A percentile compares a stretch with the other conserved stretches of the same genome.
Evolutionary conservation across 2,888 invertebrate genomes (phyloP).

Genomic region (Leptinotarsa tumamoca): DNA sequence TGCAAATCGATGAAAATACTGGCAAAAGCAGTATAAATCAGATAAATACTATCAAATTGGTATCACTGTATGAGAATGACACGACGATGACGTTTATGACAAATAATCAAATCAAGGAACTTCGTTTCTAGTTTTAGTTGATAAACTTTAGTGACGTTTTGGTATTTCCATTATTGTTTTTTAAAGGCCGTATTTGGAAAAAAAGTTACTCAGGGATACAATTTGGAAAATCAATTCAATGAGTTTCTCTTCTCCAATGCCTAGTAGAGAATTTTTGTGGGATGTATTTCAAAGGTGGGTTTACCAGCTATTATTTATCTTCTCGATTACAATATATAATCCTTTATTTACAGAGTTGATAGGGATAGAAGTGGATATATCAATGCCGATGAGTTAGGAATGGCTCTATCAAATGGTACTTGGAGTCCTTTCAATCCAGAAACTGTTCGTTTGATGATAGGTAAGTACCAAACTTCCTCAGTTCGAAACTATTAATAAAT

Average conservation of each 20-base stretch:
- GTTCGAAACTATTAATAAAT: background rate
- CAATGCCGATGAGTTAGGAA: conserved; percentile 88
- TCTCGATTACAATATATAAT: background rate
- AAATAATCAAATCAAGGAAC: too few relatives aligned
- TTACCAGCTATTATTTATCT: background rate
- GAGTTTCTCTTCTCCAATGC: conserved; percentile 67
- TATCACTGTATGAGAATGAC: too few relatives aligned
- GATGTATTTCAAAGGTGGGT: conserved; percentile 81
- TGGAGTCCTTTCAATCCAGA: conserved; percentile 98
- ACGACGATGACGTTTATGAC: too few relatives aligned
- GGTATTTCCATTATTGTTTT: background rate
- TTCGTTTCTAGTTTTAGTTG: too few relatives aligned
- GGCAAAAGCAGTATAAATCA: too few relatives aligned
- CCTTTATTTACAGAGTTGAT: conserved; percentile 73
- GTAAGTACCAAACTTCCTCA: conserved; percentile 67
- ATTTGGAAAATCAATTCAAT: background rate
- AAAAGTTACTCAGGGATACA: background rate
- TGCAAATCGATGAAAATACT: too few relatives aligned
- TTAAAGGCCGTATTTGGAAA: background rate
- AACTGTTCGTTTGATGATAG: conserved; percentile 95
- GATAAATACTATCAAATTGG: too few relatives aligned
- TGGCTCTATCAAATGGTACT: conserved; percentile 94
- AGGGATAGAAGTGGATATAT: conserved; percentile 89
- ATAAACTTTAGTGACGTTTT: background rate
- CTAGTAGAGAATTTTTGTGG: conserved; percentile 82